Conservation (phyloP, 2,888 invertebrate species). For the Mamestra brassicae region DNA sequence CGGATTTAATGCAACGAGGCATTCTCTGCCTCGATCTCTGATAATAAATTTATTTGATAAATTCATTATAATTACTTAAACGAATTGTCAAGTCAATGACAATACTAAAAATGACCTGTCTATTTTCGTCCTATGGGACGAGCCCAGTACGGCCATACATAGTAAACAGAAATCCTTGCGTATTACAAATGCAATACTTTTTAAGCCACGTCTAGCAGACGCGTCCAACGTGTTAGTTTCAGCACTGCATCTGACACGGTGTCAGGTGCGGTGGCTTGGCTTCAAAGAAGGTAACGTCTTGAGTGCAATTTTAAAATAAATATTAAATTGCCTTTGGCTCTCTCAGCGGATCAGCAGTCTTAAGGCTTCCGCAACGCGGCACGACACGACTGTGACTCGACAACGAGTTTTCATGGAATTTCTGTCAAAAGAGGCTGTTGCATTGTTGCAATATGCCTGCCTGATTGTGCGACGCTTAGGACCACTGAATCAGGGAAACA, state of each 20-base stretch:
- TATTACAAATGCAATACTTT: constrained; percentile 32
- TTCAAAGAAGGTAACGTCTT: constrained; percentile 1
- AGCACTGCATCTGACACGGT: constrained; percentile 21
- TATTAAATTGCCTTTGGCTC: neutral
- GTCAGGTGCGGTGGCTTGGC: constrained; percentile 19
- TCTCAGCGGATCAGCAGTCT: neutral
- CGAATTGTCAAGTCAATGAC: no score
- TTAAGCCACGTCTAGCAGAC: constrained; percentile 28
- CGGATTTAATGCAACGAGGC: no score
- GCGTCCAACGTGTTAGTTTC: constrained; percentile 7
- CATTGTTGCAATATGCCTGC: neutral
- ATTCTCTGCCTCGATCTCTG: no score
- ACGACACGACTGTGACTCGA: no score
- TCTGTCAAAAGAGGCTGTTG: neutral
- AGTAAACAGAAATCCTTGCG: neutral
- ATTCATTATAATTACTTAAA: no score
- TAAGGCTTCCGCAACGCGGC: neutral
- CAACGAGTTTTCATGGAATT: neutral
- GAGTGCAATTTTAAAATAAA: constrained; percentile 16
- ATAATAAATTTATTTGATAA: no score
- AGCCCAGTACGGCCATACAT: neutral
- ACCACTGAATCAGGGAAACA: no score
- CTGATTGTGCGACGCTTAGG: no score
- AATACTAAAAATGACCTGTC: neutral
- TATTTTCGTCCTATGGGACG: no score